Evolutionary conservation across 2,888 invertebrate genomes (phyloP), one percentile per base, ranked within the genome.

Genomic region (Scaptomyza flava): DNA sequence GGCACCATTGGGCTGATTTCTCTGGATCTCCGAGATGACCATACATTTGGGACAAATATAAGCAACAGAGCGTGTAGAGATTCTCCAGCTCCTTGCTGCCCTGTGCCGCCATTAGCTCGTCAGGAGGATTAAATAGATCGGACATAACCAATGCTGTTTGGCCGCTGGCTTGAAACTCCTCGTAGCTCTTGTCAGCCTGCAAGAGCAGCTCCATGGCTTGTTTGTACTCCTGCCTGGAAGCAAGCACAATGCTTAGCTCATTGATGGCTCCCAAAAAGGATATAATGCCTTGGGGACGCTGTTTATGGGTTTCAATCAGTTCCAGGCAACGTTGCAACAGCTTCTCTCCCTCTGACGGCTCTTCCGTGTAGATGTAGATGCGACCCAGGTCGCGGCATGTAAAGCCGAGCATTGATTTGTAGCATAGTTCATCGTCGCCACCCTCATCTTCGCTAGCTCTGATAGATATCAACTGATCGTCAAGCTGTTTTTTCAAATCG

Each of bases 41-140:
- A 91, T 95, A 96, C 0, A 97, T 95, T 92, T 98, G 98, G 1
- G 98, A 98, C 76, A 98, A 93, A 89, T 97, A 98, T 90, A 96
- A 98, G 2, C 97, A 93, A 0, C 98, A 97, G 27, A 96, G 92
- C 0, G 98, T 98, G 87, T 97, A 94, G 2, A 95, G 92, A 90
- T 95, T 95, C 87, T 98, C 98, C 43, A 98, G 93, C 58, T 93
- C 92, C 41, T 93, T 92, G 51, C 94, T 93, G 2, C 94, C 93
- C 7, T 93, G 92, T 3, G 92, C 91, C 6, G 93, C 93, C 62
- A 59, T 23, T 9, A 93, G 91, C 43, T 92, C 90, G 82, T 94
- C 93, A 71, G 92, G 92, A 0, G 94, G 91, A 17, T 91, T 93
- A 83, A 94, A 94, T 8, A 95, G 89, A 79, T 94, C 93, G 33